These are phyloP conservation scores for Brachionus rotundiformis DNA, from an alignment of 1,140 invertebrate genomes.

Conservation along the genomic window DNA sequence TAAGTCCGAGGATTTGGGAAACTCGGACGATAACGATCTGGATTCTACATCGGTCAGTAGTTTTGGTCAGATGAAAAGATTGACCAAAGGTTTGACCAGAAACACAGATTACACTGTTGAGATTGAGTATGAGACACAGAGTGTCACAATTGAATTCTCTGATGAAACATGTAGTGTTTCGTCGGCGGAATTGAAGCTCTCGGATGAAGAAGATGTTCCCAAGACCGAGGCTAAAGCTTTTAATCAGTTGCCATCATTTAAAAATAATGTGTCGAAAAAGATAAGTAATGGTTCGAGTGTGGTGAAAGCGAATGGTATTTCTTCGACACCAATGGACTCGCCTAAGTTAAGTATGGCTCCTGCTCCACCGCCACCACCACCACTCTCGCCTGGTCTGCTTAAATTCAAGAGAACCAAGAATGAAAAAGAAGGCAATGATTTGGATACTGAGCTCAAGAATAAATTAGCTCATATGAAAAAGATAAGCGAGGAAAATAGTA, in stretches of 20 bases:
- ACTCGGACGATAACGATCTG: constrained; percentile 3
- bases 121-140: constrained; percentile 35
- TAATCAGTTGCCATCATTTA: not conserved
- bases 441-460: not conserved
- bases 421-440: not conserved
- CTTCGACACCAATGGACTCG: not conserved
- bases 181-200: not conserved
- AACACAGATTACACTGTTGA: not conserved
- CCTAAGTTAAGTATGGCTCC: not conserved
- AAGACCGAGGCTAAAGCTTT: constrained; percentile 2
- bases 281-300: not conserved
- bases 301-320: not conserved
- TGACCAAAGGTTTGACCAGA: not conserved
- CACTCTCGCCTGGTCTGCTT: not conserved
- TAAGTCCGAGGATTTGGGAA: not conserved
- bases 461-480: not conserved
- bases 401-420: not conserved
- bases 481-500: not conserved
- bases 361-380: not conserved
- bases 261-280: constrained; percentile 7
- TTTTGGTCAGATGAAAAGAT: not conserved
- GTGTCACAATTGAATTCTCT: constrained; percentile 22
- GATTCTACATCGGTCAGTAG: constrained; percentile 11
- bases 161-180: constrained; percentile 20
- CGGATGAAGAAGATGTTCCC: not conserved